Base-by-base conservation (phyloP, 2,888 invertebrate genomes). In the Plagodis dolabraria region DNA sequence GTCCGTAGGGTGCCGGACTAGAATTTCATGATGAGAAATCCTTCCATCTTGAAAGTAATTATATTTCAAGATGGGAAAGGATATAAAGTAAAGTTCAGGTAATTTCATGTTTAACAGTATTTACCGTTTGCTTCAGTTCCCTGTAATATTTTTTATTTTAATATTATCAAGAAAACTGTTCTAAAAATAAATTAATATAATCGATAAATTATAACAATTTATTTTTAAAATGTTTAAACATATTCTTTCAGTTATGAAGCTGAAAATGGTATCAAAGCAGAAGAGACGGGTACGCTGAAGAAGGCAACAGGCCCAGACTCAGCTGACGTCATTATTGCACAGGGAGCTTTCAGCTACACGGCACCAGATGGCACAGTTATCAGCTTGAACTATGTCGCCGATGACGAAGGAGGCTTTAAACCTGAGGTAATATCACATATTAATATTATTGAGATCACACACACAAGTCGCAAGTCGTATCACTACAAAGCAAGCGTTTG, bases 261-360 rank as follows among this genome's bases (percentile, higher is more conserved):
- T 22, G 96, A 95, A 60, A 97, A 97, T 77, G 96, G 96, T 58
- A 97, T 97, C 59, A 95, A 96, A 80, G 96, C 96, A 0, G 95
- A 97, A 79, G 97, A 97, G 86, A 94, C 94, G 11, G 97, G 97
- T 11, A 95, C 96, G 34, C 83, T 97, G 72, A 96, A 96, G 88
- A 95, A 95, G 77, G 95, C 95, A 7, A 94, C 93, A 53, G 94
- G 95, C 51, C 94, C 96, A 0, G 95, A 96, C 65, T 87, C 94
- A 5, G 93, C 93, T 65, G 95, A 95, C 80, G 95, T 95, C 12
- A 94, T 96, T 56, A 90, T 95, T 12, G 95, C 95, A 5, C 93
- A 94, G 73, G 96, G 96, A 33, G 94, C 94, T 0, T 94, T 92
- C 67, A 94, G 95, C 50, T 96, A 96, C 79, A 95, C 95, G 0